Evolutionary conservation across 2,888 invertebrate genomes (phyloP).

Genomic region (Lysandra bellargus): DNA sequence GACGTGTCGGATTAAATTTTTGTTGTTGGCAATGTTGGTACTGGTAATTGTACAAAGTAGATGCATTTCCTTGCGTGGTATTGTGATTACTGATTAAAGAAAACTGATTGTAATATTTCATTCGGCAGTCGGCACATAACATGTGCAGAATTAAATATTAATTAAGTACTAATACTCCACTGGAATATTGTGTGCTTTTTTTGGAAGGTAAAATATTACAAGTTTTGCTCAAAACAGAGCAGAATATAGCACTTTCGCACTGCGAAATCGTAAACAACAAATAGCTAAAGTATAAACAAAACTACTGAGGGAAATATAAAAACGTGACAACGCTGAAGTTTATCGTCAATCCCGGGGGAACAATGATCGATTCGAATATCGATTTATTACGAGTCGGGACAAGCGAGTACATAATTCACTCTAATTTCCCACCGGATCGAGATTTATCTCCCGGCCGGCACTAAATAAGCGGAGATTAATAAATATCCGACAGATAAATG

Average conservation of each 20-base stretch:
- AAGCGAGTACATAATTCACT: constrained; percentile 42
- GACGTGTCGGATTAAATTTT: background rate
- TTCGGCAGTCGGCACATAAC: too few species aligned
- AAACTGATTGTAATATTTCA: background rate
- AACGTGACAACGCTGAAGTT: constrained; percentile 5
- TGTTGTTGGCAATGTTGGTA: background rate
- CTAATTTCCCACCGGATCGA: constrained; percentile 40
- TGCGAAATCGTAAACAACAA: too few species aligned
- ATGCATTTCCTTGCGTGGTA: background rate
- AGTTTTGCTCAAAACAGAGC: too few species aligned
- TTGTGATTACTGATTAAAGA: background rate
- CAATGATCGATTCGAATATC: constrained; percentile 27
- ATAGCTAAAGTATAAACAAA: too few species aligned
- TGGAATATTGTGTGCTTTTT: too few species aligned
- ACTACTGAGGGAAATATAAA: background rate
- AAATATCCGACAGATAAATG: constrained; percentile 39
- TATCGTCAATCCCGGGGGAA: background rate
- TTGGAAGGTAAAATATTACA: too few species aligned
- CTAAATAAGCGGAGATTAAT: constrained; percentile 40
- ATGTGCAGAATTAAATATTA: background rate
- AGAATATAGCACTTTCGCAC: too few species aligned
- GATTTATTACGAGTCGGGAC: constrained; percentile 37
- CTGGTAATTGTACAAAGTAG: too few species aligned
- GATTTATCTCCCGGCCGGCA: constrained; percentile 36
- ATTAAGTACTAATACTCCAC: too few species aligned